Conservation (phyloP, 2,888 invertebrate species). For the Lasioglossum oenotherae region DNA sequence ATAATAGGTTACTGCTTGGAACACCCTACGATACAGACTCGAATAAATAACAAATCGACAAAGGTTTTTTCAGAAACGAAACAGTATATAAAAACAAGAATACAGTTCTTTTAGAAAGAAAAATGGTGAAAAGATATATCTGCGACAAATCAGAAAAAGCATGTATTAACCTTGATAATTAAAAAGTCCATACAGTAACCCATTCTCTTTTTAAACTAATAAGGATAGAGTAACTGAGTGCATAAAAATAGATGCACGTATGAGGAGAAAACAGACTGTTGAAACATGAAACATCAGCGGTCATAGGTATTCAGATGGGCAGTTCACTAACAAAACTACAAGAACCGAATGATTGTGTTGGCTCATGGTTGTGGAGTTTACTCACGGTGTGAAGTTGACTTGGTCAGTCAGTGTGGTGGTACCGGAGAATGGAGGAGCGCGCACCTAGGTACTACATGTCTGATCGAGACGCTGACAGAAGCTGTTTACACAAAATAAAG, state of each 20-base stretch:
- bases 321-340: slow-evolving; percentile 76
- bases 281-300: slow-evolving; percentile 71
- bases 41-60: slow-evolving; percentile 7
- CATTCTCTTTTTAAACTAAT: slow-evolving; percentile 68
- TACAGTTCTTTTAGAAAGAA: not conserved
- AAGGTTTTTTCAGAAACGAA: not conserved
- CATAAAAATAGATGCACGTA: slow-evolving; percentile 74
- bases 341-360: slow-evolving; percentile 78
- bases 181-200: slow-evolving; percentile 74
- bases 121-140: not conserved
- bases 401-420: slow-evolving; percentile 83
- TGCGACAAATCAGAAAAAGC: slow-evolving; percentile 22
- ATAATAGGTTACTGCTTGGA: slow-evolving; percentile 75
- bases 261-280: slow-evolving; percentile 73
- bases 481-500: slow-evolving; percentile 84
- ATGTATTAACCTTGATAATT: slow-evolving; percentile 1
- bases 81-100: not conserved
- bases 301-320: slow-evolving; percentile 75
- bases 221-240: slow-evolving; percentile 72
- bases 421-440: slow-evolving; percentile 82
- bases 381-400: slow-evolving; percentile 83
- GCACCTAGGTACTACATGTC: slow-evolving; percentile 84
- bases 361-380: slow-evolving; percentile 82
- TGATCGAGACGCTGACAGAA: slow-evolving; percentile 83
- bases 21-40: slow-evolving; percentile 33